Evolutionary conservation across 2,888 invertebrate genomes (phyloP).

Genomic region (Tipula unca): DNA sequence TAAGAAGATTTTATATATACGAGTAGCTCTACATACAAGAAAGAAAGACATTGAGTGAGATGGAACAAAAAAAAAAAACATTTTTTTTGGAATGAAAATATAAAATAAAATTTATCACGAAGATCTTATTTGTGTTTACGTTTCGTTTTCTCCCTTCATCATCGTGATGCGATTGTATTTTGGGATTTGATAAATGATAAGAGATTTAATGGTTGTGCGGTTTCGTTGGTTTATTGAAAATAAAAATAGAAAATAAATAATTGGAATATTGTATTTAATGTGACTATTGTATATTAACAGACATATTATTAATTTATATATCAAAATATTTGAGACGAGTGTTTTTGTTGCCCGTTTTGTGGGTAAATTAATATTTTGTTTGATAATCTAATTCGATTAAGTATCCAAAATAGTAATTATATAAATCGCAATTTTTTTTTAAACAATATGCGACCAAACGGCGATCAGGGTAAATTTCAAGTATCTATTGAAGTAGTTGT

Average conservation of each 20-base stretch:
- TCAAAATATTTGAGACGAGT: too few species aligned
- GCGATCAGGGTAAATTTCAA: too few species aligned
- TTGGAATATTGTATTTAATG: conserved; percentile 8
- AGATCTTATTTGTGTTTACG: background rate
- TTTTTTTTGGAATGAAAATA: background rate
- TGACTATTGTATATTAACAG: background rate
- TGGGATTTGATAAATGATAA: conserved; percentile 8
- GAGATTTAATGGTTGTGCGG: background rate
- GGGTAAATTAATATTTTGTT: too few species aligned
- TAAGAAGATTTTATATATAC: background rate
- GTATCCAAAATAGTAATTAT: too few species aligned
- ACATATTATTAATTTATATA: too few species aligned
- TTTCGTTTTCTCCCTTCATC: background rate
- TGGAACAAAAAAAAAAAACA: too few species aligned
- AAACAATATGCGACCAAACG: too few species aligned
- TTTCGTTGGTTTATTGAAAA: background rate
- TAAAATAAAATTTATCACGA: background rate
- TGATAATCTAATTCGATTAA: too few species aligned
- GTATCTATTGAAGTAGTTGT: too few species aligned
- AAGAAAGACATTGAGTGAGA: background rate
- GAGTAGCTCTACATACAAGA: background rate
- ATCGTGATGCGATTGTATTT: background rate
- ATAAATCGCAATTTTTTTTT: too few species aligned
- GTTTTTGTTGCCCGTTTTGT: too few species aligned
- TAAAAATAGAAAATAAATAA: too few species aligned